Evolutionary conservation across 2,113 vertebrate genomes (phyloP).

Genomic region (Podiceps cristatus): DNA sequence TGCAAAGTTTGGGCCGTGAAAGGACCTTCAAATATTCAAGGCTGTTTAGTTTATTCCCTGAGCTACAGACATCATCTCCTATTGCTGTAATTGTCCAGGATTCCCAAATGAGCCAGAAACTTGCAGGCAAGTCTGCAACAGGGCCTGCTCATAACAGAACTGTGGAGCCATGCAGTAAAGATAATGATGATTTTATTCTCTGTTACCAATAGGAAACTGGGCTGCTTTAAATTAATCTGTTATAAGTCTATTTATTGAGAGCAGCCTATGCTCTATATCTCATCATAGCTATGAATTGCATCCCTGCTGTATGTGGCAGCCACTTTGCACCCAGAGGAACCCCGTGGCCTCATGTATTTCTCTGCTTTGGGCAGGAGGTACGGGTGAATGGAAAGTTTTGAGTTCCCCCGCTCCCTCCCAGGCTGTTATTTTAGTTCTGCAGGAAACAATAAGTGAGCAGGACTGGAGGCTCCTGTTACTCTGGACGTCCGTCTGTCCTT

Average conservation of each 20-base stretch:
- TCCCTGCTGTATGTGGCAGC: background rate
- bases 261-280: background rate
- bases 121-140: background rate
- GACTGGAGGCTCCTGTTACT: conserved; percentile 4
- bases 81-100: background rate
- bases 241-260: background rate
- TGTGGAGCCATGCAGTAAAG: background rate
- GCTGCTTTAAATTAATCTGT: background rate
- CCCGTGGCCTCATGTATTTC: background rate
- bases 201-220: background rate
- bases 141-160: background rate
- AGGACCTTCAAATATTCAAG: background rate
- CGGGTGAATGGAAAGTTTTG: conserved; percentile 2
- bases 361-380: background rate
- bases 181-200: background rate
- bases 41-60: background rate
- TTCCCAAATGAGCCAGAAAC: background rate
- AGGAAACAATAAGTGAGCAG: background rate
- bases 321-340: background rate
- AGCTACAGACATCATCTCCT: background rate
- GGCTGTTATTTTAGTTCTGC: conserved; percentile 42
- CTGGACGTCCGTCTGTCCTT: background rate
- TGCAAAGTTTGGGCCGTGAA: background rate
- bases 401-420: background rate
- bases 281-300: background rate